Evolutionary conservation across 2,797 vertebrate genomes (phyloP), one percentile per base, ranked within the genome.

Genomic region (Anguilla pacifica): DNA sequence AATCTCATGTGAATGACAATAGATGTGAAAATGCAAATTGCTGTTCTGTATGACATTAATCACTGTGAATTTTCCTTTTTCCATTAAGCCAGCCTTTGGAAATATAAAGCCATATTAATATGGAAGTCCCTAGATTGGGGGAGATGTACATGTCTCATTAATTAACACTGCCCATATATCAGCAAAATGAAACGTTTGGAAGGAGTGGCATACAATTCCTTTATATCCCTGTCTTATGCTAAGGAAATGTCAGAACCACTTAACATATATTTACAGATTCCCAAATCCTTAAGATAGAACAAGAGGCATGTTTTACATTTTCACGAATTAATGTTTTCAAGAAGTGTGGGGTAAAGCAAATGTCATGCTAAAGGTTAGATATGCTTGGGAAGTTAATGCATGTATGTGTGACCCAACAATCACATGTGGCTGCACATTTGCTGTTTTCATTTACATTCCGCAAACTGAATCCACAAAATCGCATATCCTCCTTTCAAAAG

Each of bases 51-150:
- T 64, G 59, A 85, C 59, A 85, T 64, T 55, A 43, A 15, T 43
- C 2, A 67, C 17, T 25, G 59, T 39, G 55, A 64, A 19, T 85
- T 43, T 85, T 17, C 1, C 25, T 46, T 67, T 49, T 67, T 49
- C 57, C 59, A 67, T 64, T 64, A 85, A 61, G 31, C 55, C 35
- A 46, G 84, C 7, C 84, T 85, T 61, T 55, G 84, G 35, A 85
- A 85, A 17, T 43, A 25, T 39, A 64, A 61, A 64, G 31, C 57
- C 28, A 17, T 39, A 61, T 64, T 67, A 39, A 31, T 85, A 35
- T 61, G 7, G 1, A 35, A 39, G 55, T 39, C 35, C 19, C 10
- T 67, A 10, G 57, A 43, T 11, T 55, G 51, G 35, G 57, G 57
- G 55, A 6, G 19, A 43, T 46, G 84, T 35, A 85, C 57, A 61